Conservation (phyloP, 2,113 vertebrate genomes). For the Columbina picui region DNA sequence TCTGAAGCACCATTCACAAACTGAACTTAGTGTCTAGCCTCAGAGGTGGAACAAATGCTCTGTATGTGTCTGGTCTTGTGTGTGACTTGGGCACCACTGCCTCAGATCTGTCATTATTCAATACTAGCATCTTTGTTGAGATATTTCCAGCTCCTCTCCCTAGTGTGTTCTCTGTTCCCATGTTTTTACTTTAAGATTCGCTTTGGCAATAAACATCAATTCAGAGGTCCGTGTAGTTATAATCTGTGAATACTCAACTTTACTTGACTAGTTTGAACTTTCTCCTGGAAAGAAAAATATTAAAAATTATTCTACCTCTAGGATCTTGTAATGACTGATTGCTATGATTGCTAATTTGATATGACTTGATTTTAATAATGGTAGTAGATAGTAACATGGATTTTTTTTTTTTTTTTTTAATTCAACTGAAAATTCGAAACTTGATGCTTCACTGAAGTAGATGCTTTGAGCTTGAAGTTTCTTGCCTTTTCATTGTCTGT, state of each 20-base stretch:
- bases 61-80: background rate
- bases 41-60: rapidly evolving
- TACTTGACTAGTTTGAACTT: background rate
- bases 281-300: background rate
- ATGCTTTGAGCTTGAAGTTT: background rate
- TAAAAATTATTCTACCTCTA: background rate
- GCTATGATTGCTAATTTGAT: background rate
- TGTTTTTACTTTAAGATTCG: background rate
- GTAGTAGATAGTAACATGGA: rapidly evolving
- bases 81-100: background rate
- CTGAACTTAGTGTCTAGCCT: background rate
- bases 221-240: background rate
- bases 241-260: background rate
- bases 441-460: background rate
- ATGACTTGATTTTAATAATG: background rate
- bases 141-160: background rate
- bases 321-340: background rate
- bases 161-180: background rate
- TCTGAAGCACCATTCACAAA: background rate
- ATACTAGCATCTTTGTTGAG: background rate
- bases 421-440: background rate
- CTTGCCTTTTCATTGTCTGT: background rate
- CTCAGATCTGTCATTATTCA: background rate
- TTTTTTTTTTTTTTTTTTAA: background rate
- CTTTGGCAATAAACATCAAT: background rate